phyloP scores from a whole-genome alignment of 2,888 invertebrate species.

The Thera obeliscata region DNA sequence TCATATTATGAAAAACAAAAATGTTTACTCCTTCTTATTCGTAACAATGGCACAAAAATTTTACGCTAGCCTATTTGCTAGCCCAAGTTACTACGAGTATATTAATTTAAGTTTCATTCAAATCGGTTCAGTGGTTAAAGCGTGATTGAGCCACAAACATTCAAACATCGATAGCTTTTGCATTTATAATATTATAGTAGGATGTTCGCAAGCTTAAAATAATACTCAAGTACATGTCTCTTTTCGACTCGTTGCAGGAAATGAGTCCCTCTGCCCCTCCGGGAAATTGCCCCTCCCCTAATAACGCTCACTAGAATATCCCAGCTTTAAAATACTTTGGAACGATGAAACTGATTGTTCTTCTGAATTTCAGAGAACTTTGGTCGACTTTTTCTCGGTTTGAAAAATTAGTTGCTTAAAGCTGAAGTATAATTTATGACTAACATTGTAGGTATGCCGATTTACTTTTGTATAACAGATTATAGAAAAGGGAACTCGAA shows the following conservation, averaged over 20 bases:
- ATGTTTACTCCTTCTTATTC: conserved; percentile 2
- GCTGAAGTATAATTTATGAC: neutral
- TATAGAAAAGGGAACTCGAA: no score
- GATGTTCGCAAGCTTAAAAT: conserved; percentile 73
- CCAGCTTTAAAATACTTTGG: conserved; percentile 73
- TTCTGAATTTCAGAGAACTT: conserved; percentile 65
- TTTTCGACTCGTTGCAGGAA: conserved; percentile 71
- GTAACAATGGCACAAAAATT: conserved; percentile 25
- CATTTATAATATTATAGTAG: no score
- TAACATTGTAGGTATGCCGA: no score
- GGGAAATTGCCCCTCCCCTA: conserved; percentile 81
- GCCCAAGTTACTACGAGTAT: no score
- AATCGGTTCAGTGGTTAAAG: no score
- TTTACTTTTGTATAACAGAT: no score
- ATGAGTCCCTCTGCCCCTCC: conserved; percentile 78
- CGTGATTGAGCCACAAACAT: no score
- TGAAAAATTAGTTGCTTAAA: conserved; percentile 35
- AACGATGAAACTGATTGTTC: conserved; percentile 74
- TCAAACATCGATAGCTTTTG: no score
- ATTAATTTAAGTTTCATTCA: no score
- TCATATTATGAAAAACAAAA: neutral
- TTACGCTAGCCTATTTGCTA: no score
- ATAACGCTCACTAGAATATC: conserved; percentile 75
- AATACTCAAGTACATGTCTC: conserved; percentile 70
- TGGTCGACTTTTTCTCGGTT: conserved; percentile 41